phyloP scores from a whole-genome alignment of 2,888 invertebrate species.

The Plutella xylostella region DNA sequence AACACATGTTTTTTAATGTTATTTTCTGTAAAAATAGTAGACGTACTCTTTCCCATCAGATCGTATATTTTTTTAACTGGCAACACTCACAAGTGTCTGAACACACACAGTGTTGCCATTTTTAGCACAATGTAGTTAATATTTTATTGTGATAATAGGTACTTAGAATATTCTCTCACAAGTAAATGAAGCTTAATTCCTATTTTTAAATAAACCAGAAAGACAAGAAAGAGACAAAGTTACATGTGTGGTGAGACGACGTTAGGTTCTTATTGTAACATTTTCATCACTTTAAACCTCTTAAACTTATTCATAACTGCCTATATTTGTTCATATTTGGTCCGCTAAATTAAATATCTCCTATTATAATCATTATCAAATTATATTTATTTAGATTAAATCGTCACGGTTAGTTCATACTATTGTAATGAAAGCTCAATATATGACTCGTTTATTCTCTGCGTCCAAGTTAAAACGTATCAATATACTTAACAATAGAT shows the following conservation, averaged over 20 bases:
- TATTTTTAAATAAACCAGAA: slow-evolving; percentile 22
- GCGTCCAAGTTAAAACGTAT: not conserved
- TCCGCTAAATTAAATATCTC: no score
- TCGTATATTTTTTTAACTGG: slow-evolving; percentile 34
- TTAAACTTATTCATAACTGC: no score
- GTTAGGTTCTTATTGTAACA: slow-evolving; percentile 49
- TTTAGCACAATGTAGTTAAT: slow-evolving; percentile 58
- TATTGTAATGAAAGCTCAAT: no score
- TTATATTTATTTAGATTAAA: no score
- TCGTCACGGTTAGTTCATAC: no score
- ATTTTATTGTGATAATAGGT: slow-evolving; percentile 65
- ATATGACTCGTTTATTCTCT: no score
- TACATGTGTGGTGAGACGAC: slow-evolving; percentile 71
- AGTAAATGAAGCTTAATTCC: slow-evolving; percentile 30
- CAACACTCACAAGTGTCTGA: slow-evolving; percentile 21
- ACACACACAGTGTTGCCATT: slow-evolving; percentile 28
- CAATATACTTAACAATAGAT: not conserved
- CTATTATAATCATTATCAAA: no score
- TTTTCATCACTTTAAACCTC: no score
- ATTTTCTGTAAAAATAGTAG: slow-evolving; percentile 35
- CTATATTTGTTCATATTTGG: no score
- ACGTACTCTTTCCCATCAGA: slow-evolving; percentile 63
- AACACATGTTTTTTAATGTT: slow-evolving; percentile 18
- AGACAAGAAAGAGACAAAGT: slow-evolving; percentile 47
- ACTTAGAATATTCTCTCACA: slow-evolving; percentile 36